Base-by-base conservation (phyloP, 1,140 invertebrate species). In the Arion vulgaris region DNA sequence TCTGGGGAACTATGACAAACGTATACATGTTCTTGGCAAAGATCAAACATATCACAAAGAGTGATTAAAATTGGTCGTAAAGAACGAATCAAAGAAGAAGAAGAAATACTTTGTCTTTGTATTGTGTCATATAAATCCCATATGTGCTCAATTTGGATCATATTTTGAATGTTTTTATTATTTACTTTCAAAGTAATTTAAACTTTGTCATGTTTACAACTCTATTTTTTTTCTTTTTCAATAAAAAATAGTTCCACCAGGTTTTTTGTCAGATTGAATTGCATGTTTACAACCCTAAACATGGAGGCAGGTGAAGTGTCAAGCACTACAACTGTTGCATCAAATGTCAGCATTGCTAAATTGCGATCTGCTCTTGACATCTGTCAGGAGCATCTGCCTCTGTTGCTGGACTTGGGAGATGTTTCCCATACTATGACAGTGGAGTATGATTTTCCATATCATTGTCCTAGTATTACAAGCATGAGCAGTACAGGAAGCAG, bases 361-460 rank as follows among this genome's bases (percentile, higher is more conserved):
- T 87, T 92, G 0, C 85, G 90, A 41, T 89, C 90, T 36, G 85
- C 90, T 1, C 79, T 91, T n/a, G 90, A 91, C 78, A 85, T 90
- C 66, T 90, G 90, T 81, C 28, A 87, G 62, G 91, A 92, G 76
- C 83, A 87, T 78, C 83, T 92, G 81, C 91, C 91, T 57, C 86
- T 84, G n/a, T 71, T 91, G 87, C 82, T 92, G 62, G 89, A 91
- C 73, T 86, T 92, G 2, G 90, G 91, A 23, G 83, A 88, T 36
- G 83, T 87, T 5, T 86, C 87, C 13, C 87, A 86, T 26, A 15
- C 86, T 23, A 81, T 82, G 45, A 79, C 26, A 11, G 57, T 83
- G 53, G 86, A 89, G 32, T 91, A 86, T 80, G 84, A 88, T 83
- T 91, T 92, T 84, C 90, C 90, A 0, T 91, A 92, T 82, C 90